These are phyloP conservation scores for Nephrotoma guestfalica DNA, from an alignment of 2,888 invertebrate species.

Conservation along the genomic window DNA sequence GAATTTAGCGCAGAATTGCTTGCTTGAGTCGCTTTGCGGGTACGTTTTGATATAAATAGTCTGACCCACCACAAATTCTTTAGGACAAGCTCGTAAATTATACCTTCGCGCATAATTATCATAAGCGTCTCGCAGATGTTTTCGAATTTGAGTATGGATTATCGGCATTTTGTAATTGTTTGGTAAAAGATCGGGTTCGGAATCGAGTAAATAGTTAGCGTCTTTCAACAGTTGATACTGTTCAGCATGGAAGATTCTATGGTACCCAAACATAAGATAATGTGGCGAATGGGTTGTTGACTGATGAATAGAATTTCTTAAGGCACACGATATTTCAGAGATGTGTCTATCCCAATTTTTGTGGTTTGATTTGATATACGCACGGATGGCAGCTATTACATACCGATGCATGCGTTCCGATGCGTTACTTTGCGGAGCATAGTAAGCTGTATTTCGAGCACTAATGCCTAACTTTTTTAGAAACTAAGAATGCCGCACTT, in stretches of 20 bases:
- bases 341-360: conserved; percentile 15
- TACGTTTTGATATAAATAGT: background rate
- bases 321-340: conserved; percentile 15
- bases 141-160: background rate
- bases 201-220: background rate
- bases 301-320: conserved; percentile 17
- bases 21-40: background rate
- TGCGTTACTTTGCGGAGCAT: conserved; percentile 20
- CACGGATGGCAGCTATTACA: conserved; percentile 17
- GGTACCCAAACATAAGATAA: conserved; percentile 15
- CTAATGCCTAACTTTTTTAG: conserved; percentile 6
- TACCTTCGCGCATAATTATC: background rate
- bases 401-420: conserved; percentile 18
- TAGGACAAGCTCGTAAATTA: background rate
- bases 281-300: no score
- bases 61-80: background rate
- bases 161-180: background rate
- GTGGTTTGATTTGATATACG: conserved; percentile 13
- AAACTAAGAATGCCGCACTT: conserved; percentile 6
- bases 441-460: conserved; percentile 12
- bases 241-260: conserved; percentile 9
- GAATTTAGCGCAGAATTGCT: background rate
- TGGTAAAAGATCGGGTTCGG: background rate
- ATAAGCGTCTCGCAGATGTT: background rate
- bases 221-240: background rate